Conservation (phyloP, 2,888 invertebrate genomes). For the Apocheima hispidaria region DNA sequence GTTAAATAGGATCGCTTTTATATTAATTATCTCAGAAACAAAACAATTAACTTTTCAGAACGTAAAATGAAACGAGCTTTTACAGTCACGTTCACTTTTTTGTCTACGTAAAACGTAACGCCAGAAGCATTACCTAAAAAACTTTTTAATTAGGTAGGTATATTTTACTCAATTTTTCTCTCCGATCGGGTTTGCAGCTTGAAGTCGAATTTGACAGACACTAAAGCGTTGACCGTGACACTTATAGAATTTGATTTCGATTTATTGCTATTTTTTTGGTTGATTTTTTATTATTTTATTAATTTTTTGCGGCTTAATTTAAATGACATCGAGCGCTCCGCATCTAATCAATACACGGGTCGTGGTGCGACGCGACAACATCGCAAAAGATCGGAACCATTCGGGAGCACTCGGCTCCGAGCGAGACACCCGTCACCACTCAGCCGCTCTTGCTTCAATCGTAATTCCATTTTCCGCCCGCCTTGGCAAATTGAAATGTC, state of each 20-base stretch:
- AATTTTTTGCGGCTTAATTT: constrained; percentile 84
- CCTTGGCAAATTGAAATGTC: constrained; percentile 87
- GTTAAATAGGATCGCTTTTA: constrained; percentile 69
- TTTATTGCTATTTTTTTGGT: neutral
- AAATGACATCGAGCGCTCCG: constrained; percentile 85
- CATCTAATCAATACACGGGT: constrained; percentile 85
- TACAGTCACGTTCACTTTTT: neutral
- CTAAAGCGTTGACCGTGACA: no score
- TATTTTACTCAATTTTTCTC: no score
- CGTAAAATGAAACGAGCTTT: neutral
- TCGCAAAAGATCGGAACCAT: constrained; percentile 65
- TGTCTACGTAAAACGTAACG: neutral
- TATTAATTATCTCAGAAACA: constrained; percentile 59
- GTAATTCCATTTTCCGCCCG: constrained; percentile 87
- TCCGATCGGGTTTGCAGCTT: no score
- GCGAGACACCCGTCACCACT: constrained; percentile 64
- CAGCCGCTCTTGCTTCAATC: constrained; percentile 82
- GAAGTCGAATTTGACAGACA: no score
- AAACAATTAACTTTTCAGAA: constrained; percentile 48
- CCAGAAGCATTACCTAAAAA: no score
- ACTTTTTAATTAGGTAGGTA: no score
- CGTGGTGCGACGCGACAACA: constrained; percentile 70
- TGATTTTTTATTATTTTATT: constrained; percentile 1
- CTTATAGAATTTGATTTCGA: neutral
- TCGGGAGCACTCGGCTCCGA: constrained; percentile 66